Base-by-base conservation (phyloP, 2,888 invertebrate species). In the Synergus itoensis region DNA sequence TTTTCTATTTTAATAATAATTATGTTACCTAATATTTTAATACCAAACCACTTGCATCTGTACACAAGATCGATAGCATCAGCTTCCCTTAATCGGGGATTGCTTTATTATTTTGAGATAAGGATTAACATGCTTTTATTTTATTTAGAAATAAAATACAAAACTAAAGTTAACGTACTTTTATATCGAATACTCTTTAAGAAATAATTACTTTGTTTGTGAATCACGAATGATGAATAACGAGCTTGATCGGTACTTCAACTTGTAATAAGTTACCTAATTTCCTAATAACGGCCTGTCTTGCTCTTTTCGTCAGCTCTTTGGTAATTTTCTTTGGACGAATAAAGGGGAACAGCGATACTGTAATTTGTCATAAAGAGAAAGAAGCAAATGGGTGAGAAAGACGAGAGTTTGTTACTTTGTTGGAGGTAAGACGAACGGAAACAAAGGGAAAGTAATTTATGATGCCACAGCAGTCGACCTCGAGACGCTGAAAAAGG, bases 401-500 rank as follows among this genome's bases (percentile, higher is more conserved):
- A 73, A 73, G 48, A 73, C 16, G 48, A 73, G 48, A 45, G 45
- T 73, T 73, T 73, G 69, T 73, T 73, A 73, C 69, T 73, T 73
- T 48, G 69, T 73, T 73, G 45, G 21, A 21, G 45, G 69, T 69
- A 36, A 69, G 69, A 53, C 73, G 53, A 73, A 73, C 48, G 73
- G 48, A 73, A 73, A 73, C 28, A 53, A 73, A 73, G 36, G 16
- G 48, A 73, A 36, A 73, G 73, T 73, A 73, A 73, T 73, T 73
- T 73, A 73, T 73, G 53, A 73, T 73, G 73, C 73, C 73, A 53
- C 73, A 73, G 73, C 53, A 53, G 53, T 53, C 48, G 73, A 73
- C 36, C 73, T 73, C 73, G 65, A 73, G 73, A 73, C 53, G 53
- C 36, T 73, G 73, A 73, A 73, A 73, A 73, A 73, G 73, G 36